A percentile compares a stretch with the other conserved stretches of the same genome.
These are phyloP conservation scores for Cnemophilus loriae DNA, from an alignment of 2,113 vertebrate species.

Conservation along the genomic window DNA sequence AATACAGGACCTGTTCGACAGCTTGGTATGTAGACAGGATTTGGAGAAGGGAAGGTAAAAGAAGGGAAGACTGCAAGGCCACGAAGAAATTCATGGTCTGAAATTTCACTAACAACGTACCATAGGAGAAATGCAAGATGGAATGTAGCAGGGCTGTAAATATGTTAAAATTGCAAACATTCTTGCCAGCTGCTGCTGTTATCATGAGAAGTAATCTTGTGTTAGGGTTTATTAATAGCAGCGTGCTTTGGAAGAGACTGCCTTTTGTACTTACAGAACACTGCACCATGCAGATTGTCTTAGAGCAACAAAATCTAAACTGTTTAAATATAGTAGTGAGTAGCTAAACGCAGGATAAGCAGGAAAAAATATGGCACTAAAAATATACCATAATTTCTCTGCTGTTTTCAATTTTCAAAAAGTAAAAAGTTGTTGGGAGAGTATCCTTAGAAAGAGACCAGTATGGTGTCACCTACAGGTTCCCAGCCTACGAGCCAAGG, in stretches of 20 bases:
- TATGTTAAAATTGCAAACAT: constrained; percentile 66
- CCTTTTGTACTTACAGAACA: constrained; percentile 51
- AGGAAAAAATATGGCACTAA: neutral
- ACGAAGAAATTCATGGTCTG: neutral
- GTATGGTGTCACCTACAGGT: neutral
- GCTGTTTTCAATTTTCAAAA: neutral
- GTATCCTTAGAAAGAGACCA: neutral
- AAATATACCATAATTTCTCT: neutral
- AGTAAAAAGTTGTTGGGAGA: neutral
- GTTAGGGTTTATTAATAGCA: constrained; percentile 77
- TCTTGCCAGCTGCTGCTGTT: constrained; percentile 74
- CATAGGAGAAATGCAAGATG: constrained; percentile 59
- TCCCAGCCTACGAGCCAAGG: neutral
- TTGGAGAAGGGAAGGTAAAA: neutral
- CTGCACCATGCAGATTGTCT: constrained; percentile 5
- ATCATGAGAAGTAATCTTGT: constrained; percentile 67
- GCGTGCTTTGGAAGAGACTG: constrained; percentile 55
- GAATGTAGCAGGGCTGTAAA: constrained; percentile 62
- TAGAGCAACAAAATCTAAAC: neutral
- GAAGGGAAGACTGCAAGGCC: neutral
- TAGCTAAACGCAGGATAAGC: neutral
- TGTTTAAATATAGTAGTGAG: neutral
- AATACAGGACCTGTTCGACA: neutral
- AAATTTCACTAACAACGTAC: constrained; percentile 28
- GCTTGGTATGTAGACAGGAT: neutral